A percentile compares a stretch with the other conserved stretches of the same genome.
These are phyloP conservation scores for Stegodyphus mimosarum DNA, from an alignment of 1,140 invertebrate species.

Conservation along the genomic window DNA sequence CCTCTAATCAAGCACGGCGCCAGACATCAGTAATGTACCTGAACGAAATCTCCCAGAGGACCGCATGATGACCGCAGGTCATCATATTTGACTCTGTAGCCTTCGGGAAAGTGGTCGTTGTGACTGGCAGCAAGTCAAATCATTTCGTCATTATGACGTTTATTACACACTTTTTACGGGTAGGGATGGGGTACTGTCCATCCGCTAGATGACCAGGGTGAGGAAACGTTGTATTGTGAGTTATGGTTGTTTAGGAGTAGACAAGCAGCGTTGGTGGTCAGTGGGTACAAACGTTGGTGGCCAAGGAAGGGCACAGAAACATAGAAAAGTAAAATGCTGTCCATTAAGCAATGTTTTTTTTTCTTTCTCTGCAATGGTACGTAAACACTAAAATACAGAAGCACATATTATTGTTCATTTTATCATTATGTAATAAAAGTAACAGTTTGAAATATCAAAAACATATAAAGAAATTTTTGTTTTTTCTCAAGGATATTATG, in stretches of 20 bases:
- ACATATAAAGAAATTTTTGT: too few relatives aligned
- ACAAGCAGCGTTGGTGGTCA: neutral
- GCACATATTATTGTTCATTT: too few relatives aligned
- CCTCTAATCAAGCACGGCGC: neutral
- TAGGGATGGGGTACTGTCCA: neutral
- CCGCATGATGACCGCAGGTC: neutral
- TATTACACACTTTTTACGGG: neutral
- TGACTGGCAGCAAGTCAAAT: neutral
- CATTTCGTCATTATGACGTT: conserved; percentile 19
- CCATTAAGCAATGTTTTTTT: too few relatives aligned
- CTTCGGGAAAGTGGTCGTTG: neutral
- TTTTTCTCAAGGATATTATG: too few relatives aligned
- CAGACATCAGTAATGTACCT: conserved; percentile 5
- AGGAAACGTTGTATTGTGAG: neutral
- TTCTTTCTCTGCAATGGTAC: too few relatives aligned
- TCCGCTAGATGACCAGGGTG: neutral
- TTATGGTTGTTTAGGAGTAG: neutral
- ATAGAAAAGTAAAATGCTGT: too few relatives aligned
- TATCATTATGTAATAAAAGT: too few relatives aligned
- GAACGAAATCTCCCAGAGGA: neutral
- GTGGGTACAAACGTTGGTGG: neutral
- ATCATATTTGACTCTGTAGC: neutral
- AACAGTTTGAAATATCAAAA: too few relatives aligned
- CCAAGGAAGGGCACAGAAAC: too few relatives aligned
- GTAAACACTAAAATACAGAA: too few relatives aligned